A percentile compares a stretch with the other conserved stretches of the same genome.
phyloP scores from a whole-genome alignment of 2,888 invertebrate genomes.

The Heliconius erato region DNA sequence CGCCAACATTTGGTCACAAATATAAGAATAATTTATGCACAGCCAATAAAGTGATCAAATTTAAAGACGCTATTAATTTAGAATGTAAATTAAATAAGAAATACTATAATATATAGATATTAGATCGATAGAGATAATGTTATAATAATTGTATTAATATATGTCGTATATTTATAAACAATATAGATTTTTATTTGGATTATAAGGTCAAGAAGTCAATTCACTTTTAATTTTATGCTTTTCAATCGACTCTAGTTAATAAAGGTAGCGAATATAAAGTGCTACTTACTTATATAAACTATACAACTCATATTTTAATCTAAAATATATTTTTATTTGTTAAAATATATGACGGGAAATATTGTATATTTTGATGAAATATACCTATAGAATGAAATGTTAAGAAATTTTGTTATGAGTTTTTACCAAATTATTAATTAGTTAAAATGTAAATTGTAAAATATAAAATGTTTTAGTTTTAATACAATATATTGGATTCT shows the following conservation, averaged over 20 bases:
- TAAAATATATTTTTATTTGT: not conserved
- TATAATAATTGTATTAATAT: conserved; percentile 20
- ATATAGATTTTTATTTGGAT: conserved; percentile 6
- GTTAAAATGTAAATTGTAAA: too few species aligned
- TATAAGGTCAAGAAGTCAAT: conserved; percentile 27
- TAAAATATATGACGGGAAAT: not conserved
- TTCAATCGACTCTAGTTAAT: not conserved
- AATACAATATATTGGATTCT: not conserved
- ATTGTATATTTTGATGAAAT: not conserved
- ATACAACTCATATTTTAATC: not conserved
- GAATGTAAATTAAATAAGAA: conserved; percentile 23
- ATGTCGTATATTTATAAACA: conserved; percentile 1
- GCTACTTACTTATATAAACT: not conserved
- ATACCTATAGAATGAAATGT: not conserved
- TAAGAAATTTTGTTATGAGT: not conserved
- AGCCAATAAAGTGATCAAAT: conserved; percentile 28
- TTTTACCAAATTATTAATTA: too few species aligned
- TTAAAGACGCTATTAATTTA: conserved; percentile 22
- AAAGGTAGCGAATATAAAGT: not conserved
- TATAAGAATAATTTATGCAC: conserved; percentile 21
- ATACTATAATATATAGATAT: not conserved
- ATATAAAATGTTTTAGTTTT: too few species aligned
- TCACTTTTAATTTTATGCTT: not conserved
- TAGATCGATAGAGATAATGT: conserved; percentile 12
- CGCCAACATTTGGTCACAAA: conserved; percentile 20